Percentiles rank a stretch among this genome's conserved stretches.
Conservation (phyloP, 2,888 invertebrate genomes). For the Limnephilus auricula region DNA sequence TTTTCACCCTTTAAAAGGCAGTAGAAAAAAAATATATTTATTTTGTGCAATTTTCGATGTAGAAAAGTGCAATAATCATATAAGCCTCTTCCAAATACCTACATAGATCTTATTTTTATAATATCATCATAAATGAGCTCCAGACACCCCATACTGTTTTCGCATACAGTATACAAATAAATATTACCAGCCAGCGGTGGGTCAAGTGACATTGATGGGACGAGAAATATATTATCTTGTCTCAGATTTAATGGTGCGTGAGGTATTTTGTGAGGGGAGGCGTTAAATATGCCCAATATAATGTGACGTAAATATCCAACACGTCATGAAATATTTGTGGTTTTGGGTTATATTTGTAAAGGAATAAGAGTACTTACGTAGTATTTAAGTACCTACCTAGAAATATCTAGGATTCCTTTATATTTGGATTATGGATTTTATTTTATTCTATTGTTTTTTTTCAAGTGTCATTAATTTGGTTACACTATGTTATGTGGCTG, state of each 20-base stretch:
- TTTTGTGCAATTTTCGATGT: too few species aligned
- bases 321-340: neutral
- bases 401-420: too few species aligned
- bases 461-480: too few species aligned
- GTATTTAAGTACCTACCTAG: too few species aligned
- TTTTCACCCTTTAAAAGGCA: too few species aligned
- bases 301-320: neutral
- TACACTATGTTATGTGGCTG: too few species aligned
- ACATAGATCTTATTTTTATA: too few species aligned
- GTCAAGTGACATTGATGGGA: conserved; percentile 34
- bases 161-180: neutral
- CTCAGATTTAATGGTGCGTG: conserved; percentile 44
- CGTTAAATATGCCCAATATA: neutral
- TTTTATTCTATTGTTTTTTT: too few species aligned
- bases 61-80: too few species aligned
- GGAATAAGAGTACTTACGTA: too few species aligned
- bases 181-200: neutral
- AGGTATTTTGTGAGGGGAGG: conserved; percentile 36
- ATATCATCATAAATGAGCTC: neutral
- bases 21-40: too few species aligned
- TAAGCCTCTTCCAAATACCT: neutral
- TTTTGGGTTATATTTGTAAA: neutral
- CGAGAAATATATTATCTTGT: neutral
- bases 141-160: conserved; percentile 25
- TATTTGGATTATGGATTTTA: too few species aligned